Conservation (phyloP, 2,113 vertebrate genomes). For the Gymnorhina tibicen region DNA sequence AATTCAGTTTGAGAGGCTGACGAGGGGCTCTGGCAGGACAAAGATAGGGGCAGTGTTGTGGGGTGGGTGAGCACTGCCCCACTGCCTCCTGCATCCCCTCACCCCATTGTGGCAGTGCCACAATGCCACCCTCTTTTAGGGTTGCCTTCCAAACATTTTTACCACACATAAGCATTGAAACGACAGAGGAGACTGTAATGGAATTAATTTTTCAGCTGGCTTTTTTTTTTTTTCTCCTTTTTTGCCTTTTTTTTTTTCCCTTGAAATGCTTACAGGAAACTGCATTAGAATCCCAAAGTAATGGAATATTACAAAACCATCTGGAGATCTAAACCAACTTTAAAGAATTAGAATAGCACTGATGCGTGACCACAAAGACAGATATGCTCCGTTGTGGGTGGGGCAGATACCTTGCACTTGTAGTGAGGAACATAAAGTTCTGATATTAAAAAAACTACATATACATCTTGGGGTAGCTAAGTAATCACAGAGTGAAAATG, state of each 20-base stretch:
- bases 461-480: neutral
- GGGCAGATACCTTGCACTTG: neutral
- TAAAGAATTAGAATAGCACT: neutral
- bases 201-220: neutral
- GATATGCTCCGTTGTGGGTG: neutral
- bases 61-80: too few relatives aligned
- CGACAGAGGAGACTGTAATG: neutral
- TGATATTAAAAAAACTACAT: neutral
- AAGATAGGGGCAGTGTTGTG: accelerated
- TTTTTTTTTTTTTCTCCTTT: accelerated
- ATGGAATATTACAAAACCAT: neutral
- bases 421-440: neutral
- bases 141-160: neutral
- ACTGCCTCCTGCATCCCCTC: accelerated
- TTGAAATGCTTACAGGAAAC: neutral
- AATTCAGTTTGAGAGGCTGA: neutral
- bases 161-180: neutral
- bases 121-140: neutral
- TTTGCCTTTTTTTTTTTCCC: accelerated
- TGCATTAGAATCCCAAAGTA: neutral
- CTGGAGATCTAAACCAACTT: neutral
- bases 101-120: neutral
- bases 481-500: neutral
- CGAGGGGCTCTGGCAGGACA: neutral
- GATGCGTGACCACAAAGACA: neutral